A percentile compares a stretch with the other conserved stretches of the same genome.
Evolutionary conservation across 2,888 invertebrate species (phyloP).

Genomic region (Orthonevra nobilis): DNA sequence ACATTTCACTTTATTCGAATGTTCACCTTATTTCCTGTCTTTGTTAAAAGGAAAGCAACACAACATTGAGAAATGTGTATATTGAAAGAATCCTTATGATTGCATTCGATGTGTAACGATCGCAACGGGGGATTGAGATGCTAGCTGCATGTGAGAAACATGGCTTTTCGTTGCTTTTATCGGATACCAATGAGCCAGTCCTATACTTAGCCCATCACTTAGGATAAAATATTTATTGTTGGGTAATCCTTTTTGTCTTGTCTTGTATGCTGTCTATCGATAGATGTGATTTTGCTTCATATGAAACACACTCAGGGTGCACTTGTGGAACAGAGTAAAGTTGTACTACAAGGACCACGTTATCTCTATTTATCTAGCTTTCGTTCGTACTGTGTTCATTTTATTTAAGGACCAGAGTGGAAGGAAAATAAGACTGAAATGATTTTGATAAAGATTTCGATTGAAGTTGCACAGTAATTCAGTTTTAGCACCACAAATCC

Average conservation of each 20-base stretch:
- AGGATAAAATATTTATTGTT: slow-evolving; percentile 21
- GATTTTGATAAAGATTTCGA: too few species aligned
- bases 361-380: background rate
- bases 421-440: background rate
- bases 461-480: slow-evolving; percentile 33
- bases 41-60: background rate
- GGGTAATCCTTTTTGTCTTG: background rate
- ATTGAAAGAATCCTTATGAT: background rate
- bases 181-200: background rate
- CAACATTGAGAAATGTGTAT: too few species aligned
- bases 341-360: slow-evolving; percentile 13
- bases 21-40: slow-evolving; percentile 14
- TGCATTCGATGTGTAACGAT: background rate
- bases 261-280: slow-evolving; percentile 19
- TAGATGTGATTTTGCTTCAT: slow-evolving; percentile 28
- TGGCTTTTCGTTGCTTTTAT: background rate
- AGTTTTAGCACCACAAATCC: background rate
- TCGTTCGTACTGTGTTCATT: background rate
- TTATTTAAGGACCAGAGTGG: background rate
- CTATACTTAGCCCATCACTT: background rate
- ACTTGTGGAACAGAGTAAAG: slow-evolving; percentile 24
- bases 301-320: slow-evolving; percentile 35
- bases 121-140: background rate
- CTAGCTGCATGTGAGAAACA: too few species aligned
- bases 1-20: slow-evolving; percentile 19